A percentile compares a stretch with the other conserved stretches of the same genome.
These are phyloP conservation scores for Macrosiphum euphorbiae DNA, from an alignment of 2,888 invertebrate genomes.

Conservation along the genomic window DNA sequence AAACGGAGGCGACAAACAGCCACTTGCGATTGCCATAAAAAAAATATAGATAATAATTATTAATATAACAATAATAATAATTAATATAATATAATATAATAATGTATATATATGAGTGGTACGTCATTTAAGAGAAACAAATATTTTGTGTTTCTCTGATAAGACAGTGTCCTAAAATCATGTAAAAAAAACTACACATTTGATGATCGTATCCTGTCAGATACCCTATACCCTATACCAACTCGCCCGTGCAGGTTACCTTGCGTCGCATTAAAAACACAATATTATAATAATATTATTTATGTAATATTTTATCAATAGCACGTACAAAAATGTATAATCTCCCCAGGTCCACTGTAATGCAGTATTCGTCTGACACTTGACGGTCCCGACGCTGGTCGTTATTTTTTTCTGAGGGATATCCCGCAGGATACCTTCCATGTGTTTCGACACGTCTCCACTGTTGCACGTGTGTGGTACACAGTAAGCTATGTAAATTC, in stretches of 20 bases:
- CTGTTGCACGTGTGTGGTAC: constrained; percentile 65
- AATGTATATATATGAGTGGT: neutral
- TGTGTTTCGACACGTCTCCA: constrained; percentile 65
- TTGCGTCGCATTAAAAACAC: neutral
- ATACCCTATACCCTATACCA: neutral
- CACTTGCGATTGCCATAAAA: neutral
- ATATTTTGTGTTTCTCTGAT: neutral
- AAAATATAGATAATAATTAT: neutral
- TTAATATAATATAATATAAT: neutral
- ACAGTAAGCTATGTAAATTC: constrained; percentile 66
- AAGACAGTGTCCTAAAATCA: neutral
- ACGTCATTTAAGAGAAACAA: neutral
- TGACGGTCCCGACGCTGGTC: constrained; percentile 66
- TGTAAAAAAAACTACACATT: neutral
- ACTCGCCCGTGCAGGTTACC: neutral
- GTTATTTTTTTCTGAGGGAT: constrained; percentile 66
- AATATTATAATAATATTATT: neutral
- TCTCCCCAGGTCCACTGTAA: constrained; percentile 56
- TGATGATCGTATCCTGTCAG: neutral
- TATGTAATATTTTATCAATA: neutral
- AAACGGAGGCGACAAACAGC: neutral
- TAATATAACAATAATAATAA: neutral
- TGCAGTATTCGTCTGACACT: constrained; percentile 54
- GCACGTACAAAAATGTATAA: constrained; percentile 61
- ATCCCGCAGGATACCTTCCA: constrained; percentile 66